phyloP scores from a whole-genome alignment of 2,113 vertebrate genomes.

The Actenoides hombroni region DNA sequence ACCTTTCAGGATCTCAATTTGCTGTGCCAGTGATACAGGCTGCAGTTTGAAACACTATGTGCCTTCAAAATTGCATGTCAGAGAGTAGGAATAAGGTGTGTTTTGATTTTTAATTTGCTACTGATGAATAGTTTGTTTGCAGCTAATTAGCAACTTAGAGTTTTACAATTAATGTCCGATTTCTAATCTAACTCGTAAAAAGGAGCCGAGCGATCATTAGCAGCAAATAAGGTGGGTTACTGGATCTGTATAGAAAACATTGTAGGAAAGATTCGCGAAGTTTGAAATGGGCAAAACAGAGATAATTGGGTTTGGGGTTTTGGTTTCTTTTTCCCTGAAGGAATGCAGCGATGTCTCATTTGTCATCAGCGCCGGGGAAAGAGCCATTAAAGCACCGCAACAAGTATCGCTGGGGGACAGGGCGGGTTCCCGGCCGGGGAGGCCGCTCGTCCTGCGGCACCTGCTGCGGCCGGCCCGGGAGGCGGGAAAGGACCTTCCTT shows the following conservation, averaged over 20 bases:
- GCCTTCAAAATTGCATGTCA: conserved; percentile 65
- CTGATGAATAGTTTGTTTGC: conserved; percentile 80
- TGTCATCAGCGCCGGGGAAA: not conserved
- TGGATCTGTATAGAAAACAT: conserved; percentile 9
- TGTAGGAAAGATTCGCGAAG: not conserved
- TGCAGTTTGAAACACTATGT: conserved; percentile 64
- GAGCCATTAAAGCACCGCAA: not conserved
- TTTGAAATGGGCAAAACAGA: conserved; percentile 27
- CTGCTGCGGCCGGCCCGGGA: not conserved
- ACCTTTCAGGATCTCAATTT: conserved; percentile 81
- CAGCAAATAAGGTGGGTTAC: conserved; percentile 36
- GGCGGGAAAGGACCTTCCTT: too few species aligned
- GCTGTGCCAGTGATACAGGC: conserved; percentile 67
- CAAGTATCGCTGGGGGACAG: not conserved
- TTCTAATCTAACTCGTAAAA: conserved; percentile 64
- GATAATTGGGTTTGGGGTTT: not conserved
- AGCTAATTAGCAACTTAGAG: conserved; percentile 77
- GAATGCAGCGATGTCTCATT: not conserved
- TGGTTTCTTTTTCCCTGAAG: not conserved
- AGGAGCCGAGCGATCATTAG: not conserved
- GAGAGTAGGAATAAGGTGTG: conserved; percentile 45
- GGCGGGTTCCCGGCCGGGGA: not conserved
- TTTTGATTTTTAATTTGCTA: conserved; percentile 74
- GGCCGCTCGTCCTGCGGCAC: not conserved
- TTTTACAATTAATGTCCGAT: conserved; percentile 71